phyloP scores from a whole-genome alignment of 2,113 vertebrate species.

The Beaufortia kweichowensis region DNA sequence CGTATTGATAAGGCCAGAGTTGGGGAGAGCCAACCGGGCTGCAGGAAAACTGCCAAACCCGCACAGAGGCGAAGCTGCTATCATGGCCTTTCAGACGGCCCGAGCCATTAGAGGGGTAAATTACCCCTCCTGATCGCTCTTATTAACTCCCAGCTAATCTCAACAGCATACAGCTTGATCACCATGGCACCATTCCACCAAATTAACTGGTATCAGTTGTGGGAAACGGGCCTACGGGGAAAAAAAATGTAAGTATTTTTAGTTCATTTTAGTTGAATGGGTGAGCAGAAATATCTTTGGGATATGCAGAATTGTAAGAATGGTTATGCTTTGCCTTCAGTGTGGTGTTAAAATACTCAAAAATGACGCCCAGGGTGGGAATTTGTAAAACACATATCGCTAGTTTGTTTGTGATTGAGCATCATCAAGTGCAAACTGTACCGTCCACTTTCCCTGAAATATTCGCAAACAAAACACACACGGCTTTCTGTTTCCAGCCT shows the following conservation, averaged over 20 bases:
- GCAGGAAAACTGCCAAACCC: conserved; percentile 16
- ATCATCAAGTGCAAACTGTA: neutral
- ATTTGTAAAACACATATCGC: too few species aligned
- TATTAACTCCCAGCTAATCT: conserved; percentile 40
- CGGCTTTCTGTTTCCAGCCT: neutral
- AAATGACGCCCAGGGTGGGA: too few species aligned
- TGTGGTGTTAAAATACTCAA: too few species aligned
- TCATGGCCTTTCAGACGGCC: conserved; percentile 24
- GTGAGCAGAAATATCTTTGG: neutral
- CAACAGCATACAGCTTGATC: conserved; percentile 15
- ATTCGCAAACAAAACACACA: neutral
- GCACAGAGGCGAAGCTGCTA: conserved; percentile 13
- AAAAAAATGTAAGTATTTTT: neutral
- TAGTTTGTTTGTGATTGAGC: too few species aligned
- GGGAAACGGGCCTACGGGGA: neutral
- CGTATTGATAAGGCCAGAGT: conserved; percentile 22
- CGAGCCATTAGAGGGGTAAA: conserved; percentile 22
- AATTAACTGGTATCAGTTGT: neutral
- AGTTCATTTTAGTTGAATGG: neutral
- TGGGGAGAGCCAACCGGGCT: conserved; percentile 14
- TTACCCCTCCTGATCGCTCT: conserved; percentile 28
- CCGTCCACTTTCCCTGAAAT: neutral
- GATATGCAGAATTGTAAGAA: neutral
- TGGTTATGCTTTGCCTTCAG: too few species aligned
- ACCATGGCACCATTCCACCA: conserved; percentile 15